A percentile compares a stretch with the other conserved stretches of the same genome.
phyloP scores from a whole-genome alignment of 2,888 invertebrate genomes.

The Tetragonisca angustula region DNA sequence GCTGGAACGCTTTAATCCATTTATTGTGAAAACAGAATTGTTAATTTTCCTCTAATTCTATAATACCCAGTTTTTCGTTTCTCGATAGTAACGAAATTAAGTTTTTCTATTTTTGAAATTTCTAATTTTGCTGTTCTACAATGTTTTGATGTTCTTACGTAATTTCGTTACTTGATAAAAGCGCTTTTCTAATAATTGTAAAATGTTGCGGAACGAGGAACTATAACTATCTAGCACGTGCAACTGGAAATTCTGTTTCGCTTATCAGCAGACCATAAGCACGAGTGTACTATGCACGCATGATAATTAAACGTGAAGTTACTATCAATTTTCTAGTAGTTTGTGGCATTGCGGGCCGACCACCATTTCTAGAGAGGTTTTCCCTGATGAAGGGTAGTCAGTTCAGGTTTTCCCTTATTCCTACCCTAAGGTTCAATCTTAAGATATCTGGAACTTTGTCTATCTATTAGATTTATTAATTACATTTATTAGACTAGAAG shows the following conservation, averaged over 20 bases:
- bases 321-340: constrained; percentile 79
- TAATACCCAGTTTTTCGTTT: background rate
- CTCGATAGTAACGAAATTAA: background rate
- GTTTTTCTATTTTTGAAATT: no score
- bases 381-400: constrained; percentile 63
- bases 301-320: constrained; percentile 76
- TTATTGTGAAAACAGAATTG: background rate
- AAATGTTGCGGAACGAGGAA: no score
- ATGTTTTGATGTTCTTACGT: no score
- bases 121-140: background rate
- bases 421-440: background rate
- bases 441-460: background rate
- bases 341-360: constrained; percentile 74
- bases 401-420: constrained; percentile 62
- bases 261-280: background rate
- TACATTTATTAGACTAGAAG: no score
- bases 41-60: background rate
- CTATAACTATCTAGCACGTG: background rate
- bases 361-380: constrained; percentile 73
- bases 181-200: background rate
- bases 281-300: background rate
- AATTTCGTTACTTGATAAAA: background rate
- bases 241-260: background rate
- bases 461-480: no score
- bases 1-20: background rate